Percentiles rank a stretch among this genome's conserved stretches.
These are phyloP conservation scores for Malurus alboscapulatus DNA, from an alignment of 2,113 vertebrate species.

Conservation along the genomic window DNA sequence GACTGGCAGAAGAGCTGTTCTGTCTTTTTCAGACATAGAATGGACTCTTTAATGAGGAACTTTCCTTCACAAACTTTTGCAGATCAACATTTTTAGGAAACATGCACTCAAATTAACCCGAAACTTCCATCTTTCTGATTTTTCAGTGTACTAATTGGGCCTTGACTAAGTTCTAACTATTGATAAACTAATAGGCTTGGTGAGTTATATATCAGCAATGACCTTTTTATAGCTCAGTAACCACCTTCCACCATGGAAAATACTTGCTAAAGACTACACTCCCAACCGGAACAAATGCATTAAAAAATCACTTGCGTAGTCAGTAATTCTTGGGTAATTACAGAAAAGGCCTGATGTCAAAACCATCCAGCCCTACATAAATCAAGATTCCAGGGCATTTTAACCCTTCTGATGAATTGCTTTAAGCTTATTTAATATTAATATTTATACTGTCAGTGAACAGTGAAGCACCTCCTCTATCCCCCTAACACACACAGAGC, in stretches of 20 bases:
- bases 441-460: not conserved
- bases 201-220: not conserved
- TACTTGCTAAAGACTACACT: not conserved
- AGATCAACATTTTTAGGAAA: not conserved
- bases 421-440: not conserved
- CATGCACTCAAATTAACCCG: not conserved
- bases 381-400: not conserved
- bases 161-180: not conserved
- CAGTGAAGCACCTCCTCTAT: not conserved
- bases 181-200: not conserved
- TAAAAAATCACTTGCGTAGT: not conserved
- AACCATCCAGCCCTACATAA: not conserved
- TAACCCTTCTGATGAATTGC: not conserved
- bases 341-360: not conserved
- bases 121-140: not conserved
- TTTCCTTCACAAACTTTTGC: not conserved
- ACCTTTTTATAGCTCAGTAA: not conserved
- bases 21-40: not conserved
- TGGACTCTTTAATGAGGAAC: not conserved
- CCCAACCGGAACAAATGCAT: not conserved
- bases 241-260: not conserved
- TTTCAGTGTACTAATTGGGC: not conserved
- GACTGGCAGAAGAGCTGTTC: not conserved
- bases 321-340: not conserved
- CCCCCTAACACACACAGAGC: not conserved